A percentile compares a stretch with the other conserved stretches of the same genome.
Evolutionary conservation across 2,888 invertebrate species (phyloP).

Genomic region (Mimas tiliae): DNA sequence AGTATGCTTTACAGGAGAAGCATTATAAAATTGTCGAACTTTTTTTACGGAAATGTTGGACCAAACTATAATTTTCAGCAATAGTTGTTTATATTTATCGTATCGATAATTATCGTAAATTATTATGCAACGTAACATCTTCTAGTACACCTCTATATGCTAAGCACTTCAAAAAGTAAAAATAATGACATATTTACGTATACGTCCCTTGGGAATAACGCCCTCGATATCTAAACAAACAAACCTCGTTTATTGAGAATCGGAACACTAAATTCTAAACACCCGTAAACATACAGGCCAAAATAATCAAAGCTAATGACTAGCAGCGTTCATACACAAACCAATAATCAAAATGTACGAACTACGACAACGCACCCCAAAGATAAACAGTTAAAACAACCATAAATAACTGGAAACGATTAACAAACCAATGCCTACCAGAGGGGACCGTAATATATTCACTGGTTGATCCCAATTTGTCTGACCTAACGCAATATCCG

Average conservation of each 20-base stretch:
- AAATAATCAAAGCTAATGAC: slow-evolving; percentile 1
- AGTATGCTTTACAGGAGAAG: too few species aligned
- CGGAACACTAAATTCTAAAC: background rate
- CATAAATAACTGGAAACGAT: slow-evolving; percentile 81
- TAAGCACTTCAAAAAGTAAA: too few species aligned
- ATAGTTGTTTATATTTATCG: too few species aligned
- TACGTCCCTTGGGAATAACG: too few species aligned
- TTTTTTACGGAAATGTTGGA: too few species aligned
- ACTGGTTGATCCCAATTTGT: slow-evolving; percentile 82
- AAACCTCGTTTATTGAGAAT: background rate
- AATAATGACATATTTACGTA: too few species aligned
- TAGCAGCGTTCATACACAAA: background rate
- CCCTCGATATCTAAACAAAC: background rate
- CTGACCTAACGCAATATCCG: slow-evolving; percentile 82
- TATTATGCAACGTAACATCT: too few species aligned
- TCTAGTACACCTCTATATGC: too few species aligned
- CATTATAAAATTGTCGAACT: too few species aligned
- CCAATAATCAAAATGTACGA: slow-evolving; percentile 11
- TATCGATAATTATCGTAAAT: too few species aligned
- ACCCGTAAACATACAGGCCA: background rate
- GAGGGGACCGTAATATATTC: slow-evolving; percentile 81
- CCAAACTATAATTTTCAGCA: too few species aligned
- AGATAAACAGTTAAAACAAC: slow-evolving; percentile 47
- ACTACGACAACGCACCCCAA: slow-evolving; percentile 39
- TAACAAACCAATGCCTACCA: slow-evolving; percentile 79